Conservation (phyloP, 2,113 vertebrate species). For the Callocephalon fimbriatum region DNA sequence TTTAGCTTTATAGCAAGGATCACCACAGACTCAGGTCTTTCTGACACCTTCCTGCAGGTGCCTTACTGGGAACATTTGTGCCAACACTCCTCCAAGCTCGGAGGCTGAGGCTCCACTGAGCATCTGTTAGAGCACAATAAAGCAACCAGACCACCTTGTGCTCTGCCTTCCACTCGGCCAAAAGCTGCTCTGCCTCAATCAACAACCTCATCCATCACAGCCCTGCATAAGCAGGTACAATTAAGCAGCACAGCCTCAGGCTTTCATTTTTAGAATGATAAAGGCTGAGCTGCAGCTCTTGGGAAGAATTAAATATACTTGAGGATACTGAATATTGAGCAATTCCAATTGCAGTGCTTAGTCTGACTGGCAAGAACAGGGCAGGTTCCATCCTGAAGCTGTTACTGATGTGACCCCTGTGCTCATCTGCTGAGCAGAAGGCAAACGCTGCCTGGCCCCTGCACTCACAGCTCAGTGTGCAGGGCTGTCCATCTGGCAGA, state of each 20-base stretch:
- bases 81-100: not conserved
- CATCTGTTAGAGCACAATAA: not conserved
- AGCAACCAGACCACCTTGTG: not conserved
- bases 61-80: accelerated
- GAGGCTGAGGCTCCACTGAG: not conserved
- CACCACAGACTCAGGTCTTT: not conserved
- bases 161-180: not conserved
- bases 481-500: not conserved
- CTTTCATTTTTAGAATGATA: not conserved
- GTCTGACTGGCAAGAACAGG: not conserved
- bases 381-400: not conserved
- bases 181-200: not conserved
- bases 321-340: not conserved
- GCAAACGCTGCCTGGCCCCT: not conserved
- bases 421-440: accelerated
- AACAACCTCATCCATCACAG: not conserved
- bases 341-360: not conserved
- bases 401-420: not conserved
- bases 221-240: not conserved
- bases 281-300: not conserved
- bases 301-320: not conserved
- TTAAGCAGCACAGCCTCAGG: not conserved
- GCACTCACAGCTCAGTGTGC: not conserved
- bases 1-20: not conserved
- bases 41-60: not conserved